A percentile compares a stretch with the other conserved stretches of the same genome.
Evolutionary conservation across 2,888 invertebrate genomes (phyloP).

Genomic region (Rhopalosiphum nymphaeae): DNA sequence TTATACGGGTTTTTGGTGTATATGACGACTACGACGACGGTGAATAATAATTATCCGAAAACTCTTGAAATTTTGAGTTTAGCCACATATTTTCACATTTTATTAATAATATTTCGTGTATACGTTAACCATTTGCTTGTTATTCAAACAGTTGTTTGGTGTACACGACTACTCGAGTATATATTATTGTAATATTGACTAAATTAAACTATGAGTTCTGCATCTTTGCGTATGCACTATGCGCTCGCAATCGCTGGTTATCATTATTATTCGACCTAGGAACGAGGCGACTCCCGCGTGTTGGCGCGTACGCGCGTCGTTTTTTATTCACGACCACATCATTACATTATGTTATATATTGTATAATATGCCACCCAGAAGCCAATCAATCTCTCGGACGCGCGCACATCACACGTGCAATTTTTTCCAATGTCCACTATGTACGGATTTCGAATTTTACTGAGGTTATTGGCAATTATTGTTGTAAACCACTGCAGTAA

Average conservation of each 20-base stretch:
- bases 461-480: neutral
- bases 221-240: neutral
- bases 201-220: neutral
- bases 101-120: neutral
- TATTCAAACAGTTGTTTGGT: neutral
- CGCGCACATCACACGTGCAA: neutral
- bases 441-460: neutral
- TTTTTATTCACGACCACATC: neutral
- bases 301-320: neutral
- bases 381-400: constrained; percentile 18
- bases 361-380: constrained; percentile 1
- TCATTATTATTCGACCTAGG: neutral
- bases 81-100: neutral
- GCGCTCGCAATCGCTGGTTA: neutral
- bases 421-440: neutral
- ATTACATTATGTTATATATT: neutral
- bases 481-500: too few species aligned
- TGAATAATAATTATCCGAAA: neutral
- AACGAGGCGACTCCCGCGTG: neutral
- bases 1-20: neutral
- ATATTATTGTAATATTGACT: neutral
- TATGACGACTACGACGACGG: neutral
- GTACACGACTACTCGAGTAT: neutral
- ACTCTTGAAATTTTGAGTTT: neutral
- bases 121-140: neutral